A percentile compares a stretch with the other conserved stretches of the same genome.
These are phyloP conservation scores for Triplophysa dalaica DNA, from an alignment of 2,113 vertebrate genomes.

Conservation along the genomic window DNA sequence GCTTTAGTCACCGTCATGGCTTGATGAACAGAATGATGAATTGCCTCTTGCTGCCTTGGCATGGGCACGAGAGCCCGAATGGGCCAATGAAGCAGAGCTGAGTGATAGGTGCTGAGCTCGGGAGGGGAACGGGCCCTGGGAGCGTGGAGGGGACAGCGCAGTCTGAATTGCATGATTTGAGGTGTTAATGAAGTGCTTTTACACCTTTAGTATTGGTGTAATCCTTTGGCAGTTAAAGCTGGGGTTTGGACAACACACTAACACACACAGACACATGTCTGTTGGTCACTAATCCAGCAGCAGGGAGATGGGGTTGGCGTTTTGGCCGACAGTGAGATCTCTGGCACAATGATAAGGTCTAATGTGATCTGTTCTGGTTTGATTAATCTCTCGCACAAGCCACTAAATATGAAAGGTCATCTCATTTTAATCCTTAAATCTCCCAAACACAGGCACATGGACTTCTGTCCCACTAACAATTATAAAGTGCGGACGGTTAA, in stretches of 20 bases:
- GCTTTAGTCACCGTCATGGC: conserved; percentile 28
- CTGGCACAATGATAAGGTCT: conserved; percentile 72
- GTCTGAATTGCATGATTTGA: conserved; percentile 30
- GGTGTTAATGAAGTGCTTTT: conserved; percentile 31
- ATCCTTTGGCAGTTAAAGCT: conserved; percentile 33
- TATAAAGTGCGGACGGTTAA: background rate
- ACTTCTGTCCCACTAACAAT: conserved; percentile 69
- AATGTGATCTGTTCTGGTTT: conserved; percentile 70
- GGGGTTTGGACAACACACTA: conserved; percentile 31
- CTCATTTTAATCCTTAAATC: conserved; percentile 79
- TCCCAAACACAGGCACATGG: conserved; percentile 65
- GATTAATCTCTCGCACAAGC: conserved; percentile 77
- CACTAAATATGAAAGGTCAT: conserved; percentile 76
- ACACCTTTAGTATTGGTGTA: conserved; percentile 12
- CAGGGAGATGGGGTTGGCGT: conserved; percentile 53
- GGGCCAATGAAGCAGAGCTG: conserved; percentile 9
- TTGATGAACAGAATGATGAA: conserved; percentile 16
- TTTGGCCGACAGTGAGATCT: conserved; percentile 64
- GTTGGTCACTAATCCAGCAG: conserved; percentile 68
- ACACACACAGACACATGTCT: conserved; percentile 52
- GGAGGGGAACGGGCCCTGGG: background rate
- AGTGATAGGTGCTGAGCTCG: background rate
- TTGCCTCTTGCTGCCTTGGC: conserved; percentile 29
- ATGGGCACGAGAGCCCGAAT: background rate
- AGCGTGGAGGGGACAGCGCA: background rate